Evolutionary conservation across 2,113 vertebrate genomes (phyloP).

Genomic region (Melospiza melodia): DNA sequence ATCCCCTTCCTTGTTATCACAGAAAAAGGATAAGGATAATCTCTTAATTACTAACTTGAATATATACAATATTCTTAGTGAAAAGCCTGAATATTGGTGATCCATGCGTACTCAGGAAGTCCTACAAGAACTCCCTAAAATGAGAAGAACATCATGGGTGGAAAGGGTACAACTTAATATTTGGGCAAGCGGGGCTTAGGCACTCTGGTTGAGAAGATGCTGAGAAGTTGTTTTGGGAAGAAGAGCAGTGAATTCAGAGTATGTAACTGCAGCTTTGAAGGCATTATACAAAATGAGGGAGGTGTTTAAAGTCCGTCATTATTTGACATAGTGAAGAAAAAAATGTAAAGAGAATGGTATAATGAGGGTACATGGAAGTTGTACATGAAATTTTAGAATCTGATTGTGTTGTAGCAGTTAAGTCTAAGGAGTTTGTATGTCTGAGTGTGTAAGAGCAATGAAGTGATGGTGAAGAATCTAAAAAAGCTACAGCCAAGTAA

Average conservation of each 20-base stretch:
- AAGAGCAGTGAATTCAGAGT: neutral
- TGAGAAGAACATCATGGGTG: neutral
- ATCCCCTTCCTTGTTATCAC: neutral
- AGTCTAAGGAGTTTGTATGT: neutral
- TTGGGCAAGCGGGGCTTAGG: neutral
- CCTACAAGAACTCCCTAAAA: neutral
- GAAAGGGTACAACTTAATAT: neutral
- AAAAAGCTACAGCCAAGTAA: constrained; percentile 14
- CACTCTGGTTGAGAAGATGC: neutral
- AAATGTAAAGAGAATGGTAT: neutral
- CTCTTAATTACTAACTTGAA: neutral
- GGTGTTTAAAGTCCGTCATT: neutral
- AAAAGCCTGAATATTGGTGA: neutral
- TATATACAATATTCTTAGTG: neutral
- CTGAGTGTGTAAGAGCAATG: neutral
- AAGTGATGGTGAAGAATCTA: constrained; percentile 15
- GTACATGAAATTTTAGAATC: neutral
- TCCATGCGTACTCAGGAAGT: neutral
- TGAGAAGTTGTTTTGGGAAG: neutral
- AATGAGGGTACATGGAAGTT: neutral
- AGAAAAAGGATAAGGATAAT: neutral
- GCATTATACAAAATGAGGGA: neutral
- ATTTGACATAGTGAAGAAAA: neutral
- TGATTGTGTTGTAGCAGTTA: neutral
- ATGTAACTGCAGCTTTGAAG: neutral